phyloP scores from a whole-genome alignment of 2,113 vertebrate genomes.

The Raja brachyura region DNA sequence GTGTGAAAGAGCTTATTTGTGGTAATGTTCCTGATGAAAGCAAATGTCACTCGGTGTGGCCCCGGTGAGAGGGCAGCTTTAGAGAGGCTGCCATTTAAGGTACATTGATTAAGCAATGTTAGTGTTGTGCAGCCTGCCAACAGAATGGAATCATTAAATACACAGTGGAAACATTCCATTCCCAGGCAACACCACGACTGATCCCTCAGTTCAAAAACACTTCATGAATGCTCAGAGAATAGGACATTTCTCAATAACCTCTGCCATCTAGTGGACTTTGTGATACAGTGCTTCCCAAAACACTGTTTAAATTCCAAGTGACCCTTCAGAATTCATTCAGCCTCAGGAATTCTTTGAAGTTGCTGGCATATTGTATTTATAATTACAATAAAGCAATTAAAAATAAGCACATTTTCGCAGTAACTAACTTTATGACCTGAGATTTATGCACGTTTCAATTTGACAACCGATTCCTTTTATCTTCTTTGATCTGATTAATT shows the following conservation, averaged over 20 bases:
- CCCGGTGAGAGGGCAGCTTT: not conserved
- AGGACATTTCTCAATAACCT: conserved; percentile 30
- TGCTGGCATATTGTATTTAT: not conserved
- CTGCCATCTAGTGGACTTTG: conserved; percentile 32
- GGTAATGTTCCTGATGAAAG: conserved; percentile 11
- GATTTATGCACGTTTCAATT: not conserved
- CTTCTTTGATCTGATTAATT: not conserved
- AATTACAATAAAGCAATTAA: not conserved
- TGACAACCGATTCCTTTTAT: too few relatives aligned
- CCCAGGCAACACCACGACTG: not conserved
- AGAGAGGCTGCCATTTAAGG: conserved; percentile 21
- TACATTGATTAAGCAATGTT: conserved; percentile 30
- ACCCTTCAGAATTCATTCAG: not conserved
- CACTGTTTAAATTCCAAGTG: not conserved
- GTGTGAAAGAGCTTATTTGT: conserved; percentile 31
- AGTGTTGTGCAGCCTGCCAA: not conserved
- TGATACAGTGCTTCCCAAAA: not conserved
- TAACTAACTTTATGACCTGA: too few relatives aligned
- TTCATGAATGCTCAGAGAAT: conserved; percentile 13
- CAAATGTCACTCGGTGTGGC: conserved; percentile 1
- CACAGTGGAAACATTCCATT: conserved; percentile 33
- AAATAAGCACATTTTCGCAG: not conserved
- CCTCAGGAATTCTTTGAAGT: not conserved
- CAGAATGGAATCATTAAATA: conserved; percentile 15
- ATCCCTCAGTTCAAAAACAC: not conserved